A percentile compares a stretch with the other conserved stretches of the same genome.
Evolutionary conservation across 2,888 invertebrate species (phyloP).

Genomic region (Ernsta delagoae): DNA sequence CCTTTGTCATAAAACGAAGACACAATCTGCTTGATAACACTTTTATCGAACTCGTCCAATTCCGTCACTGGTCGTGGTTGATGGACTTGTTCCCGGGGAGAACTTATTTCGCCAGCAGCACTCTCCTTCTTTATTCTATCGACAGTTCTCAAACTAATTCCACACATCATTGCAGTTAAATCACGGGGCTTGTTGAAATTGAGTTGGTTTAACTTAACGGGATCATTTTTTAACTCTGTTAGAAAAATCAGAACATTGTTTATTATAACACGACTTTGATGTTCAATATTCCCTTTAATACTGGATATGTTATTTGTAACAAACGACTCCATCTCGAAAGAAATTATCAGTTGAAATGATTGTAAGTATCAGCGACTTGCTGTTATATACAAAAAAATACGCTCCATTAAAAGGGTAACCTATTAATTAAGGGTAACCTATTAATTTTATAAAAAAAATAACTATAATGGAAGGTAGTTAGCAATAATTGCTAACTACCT

Average conservation of each 20-base stretch:
- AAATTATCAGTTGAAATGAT: conserved; percentile 1
- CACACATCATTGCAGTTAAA: conserved; percentile 2
- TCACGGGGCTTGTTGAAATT: conserved; percentile 1
- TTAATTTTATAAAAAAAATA: conserved; percentile 1
- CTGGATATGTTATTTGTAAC: conserved; percentile 1
- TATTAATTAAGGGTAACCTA: conserved; percentile 1
- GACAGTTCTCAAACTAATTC: conserved; percentile 11
- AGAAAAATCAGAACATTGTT: conserved; percentile 1
- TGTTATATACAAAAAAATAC: conserved; percentile 1
- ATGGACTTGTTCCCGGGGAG: not conserved
- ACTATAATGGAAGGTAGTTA: conserved; percentile 1
- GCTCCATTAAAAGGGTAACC: conserved; percentile 1
- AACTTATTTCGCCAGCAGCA: not conserved
- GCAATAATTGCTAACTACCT: conserved; percentile 1
- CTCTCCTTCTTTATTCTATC: conserved; percentile 1
- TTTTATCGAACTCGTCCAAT: conserved; percentile 1
- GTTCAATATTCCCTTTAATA: conserved; percentile 1
- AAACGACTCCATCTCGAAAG: conserved; percentile 1
- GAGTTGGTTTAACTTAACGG: conserved; percentile 1
- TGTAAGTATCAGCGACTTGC: conserved; percentile 1
- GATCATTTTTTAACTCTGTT: conserved; percentile 1
- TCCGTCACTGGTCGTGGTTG: conserved; percentile 6
- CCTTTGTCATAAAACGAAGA: conserved; percentile 2
- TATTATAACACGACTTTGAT: conserved; percentile 1
- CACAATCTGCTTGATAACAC: conserved; percentile 1